Evolutionary conservation across 1,140 invertebrate genomes (phyloP), one percentile per base, ranked within the genome.

Genomic region (Rhagoletis pomonella): DNA sequence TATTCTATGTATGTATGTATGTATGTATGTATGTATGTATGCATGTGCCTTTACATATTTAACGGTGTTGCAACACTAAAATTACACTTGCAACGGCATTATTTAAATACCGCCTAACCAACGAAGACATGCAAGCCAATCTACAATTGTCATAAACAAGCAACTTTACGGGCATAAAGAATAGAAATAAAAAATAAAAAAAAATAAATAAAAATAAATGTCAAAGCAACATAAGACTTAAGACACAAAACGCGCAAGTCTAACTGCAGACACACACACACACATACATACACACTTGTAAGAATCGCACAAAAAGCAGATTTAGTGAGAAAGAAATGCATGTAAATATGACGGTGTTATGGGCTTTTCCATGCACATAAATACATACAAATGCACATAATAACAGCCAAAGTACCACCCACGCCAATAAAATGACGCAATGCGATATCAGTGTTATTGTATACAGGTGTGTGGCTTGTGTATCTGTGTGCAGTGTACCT

Each of bases 151-250:
- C 47, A 81, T 55, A 81, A 55, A 81, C 47, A 81, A 47, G 47
- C 73, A 55, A 81, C 44, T 81, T 81, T 58, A 81, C 47, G 44
- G 73, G 17, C 50, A 55, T 55, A n/a, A 55, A 29, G 55, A 14
- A 29, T 47, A 19, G 17, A n/a, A 81, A 55, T 19, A 50, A 39
- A 14, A 81, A 44, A 73, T 10, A 73, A 87, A 62, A 44, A 29
- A 29, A 29, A 50, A 39, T 14, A 81, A 44, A 59, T n/a, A 84
- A 84, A 55, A 84, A 84, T 44, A 81, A 81, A 64, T 86, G 58
- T 44, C 55, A 60, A 39, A 69, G 29, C 67, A 87, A 44, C 65
- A 44, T 77, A 87, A 77, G 86, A 77, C 86, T 73, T 59, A 69
- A 86, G 64, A 39, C 86, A 50, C 47, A 86, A 29, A 86, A 73